Base-by-base conservation (phyloP, 2,797 vertebrate species). In the Capromys pilorides region DNA sequence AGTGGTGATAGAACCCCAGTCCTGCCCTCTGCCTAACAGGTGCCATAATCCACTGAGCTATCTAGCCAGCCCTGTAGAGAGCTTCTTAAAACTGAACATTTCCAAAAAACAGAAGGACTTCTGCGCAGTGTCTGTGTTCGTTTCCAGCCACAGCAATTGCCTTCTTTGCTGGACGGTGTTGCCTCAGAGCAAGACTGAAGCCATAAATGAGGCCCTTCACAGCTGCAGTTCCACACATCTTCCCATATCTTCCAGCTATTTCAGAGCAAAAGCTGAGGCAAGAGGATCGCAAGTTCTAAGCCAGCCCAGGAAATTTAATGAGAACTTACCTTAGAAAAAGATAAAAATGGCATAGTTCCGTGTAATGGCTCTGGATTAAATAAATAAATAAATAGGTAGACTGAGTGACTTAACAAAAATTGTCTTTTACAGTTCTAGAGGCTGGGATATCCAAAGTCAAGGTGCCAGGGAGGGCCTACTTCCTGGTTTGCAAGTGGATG, bases 121-220 rank as follows among this genome's bases (percentile, higher is more conserved):
- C 59, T 88, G 3, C 33, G 80, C 91, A 92, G 90, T 92, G 59
- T 94, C 79, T 69, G 96, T 90, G 73, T 96, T 89, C 95, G 41
- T 59, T 82, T 82, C 71, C 85, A 97, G 96, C 91, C 39, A 78
- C 86, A 88, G 67, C 82, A 89, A n/a, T 75, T 93, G 94, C 61
- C 59, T 95, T 86, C 49, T 71, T 57, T 77, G 62, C 85, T 93
- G 88, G 87, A 95, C 73, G 95, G 86, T 88, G 66, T 96, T 93
- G 94, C 95, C 88, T 75, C 94, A 79, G 75, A 94, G 97, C 84
- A 85, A 82, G 95, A 96, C 94, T 31, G 67, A 14, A n/a, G 39
- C 59, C 1, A 91, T 75, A 57, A 90, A 45, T 94, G 64, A 36
- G 4, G 5, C 26, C 75, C 77, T 51, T 81, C 33, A 19, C 39